A percentile compares a stretch with the other conserved stretches of the same genome.
These are phyloP conservation scores for Cettia cetti DNA, from an alignment of 2,113 vertebrate species.

Conservation along the genomic window DNA sequence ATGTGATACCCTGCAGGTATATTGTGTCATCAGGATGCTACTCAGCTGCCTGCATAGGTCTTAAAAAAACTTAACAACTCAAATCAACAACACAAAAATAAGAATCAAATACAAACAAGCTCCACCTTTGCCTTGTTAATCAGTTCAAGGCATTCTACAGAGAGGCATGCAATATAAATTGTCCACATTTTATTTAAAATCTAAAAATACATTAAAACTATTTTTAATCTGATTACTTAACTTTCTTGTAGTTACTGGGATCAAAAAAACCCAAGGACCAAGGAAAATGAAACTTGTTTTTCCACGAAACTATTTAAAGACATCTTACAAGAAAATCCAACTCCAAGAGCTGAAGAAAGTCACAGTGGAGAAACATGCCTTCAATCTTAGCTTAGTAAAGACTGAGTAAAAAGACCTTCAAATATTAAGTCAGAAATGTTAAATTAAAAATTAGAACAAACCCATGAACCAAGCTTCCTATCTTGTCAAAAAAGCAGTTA, in stretches of 20 bases:
- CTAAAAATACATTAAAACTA: neutral
- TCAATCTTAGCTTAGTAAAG: neutral
- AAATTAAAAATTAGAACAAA: slow-evolving; percentile 11
- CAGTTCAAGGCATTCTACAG: neutral
- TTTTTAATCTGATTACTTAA: neutral
- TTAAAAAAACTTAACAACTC: neutral
- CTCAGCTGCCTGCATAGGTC: neutral
- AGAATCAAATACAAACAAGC: neutral
- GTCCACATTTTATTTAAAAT: neutral
- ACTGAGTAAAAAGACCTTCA: neutral
- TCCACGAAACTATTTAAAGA: neutral
- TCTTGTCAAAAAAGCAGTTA: neutral
- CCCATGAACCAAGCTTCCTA: neutral
- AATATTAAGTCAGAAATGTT: slow-evolving; percentile 18
- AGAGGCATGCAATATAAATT: neutral
- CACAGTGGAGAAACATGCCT: neutral
- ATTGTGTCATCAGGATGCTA: neutral
- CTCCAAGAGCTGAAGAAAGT: neutral
- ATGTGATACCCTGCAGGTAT: neutral
- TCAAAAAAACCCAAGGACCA: neutral
- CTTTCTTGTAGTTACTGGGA: neutral
- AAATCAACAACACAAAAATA: neutral
- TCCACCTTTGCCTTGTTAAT: neutral
- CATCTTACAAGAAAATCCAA: neutral
- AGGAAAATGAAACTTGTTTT: neutral